These are phyloP conservation scores for Tenthredo notha DNA, from an alignment of 2,888 invertebrate genomes.

Conservation along the genomic window DNA sequence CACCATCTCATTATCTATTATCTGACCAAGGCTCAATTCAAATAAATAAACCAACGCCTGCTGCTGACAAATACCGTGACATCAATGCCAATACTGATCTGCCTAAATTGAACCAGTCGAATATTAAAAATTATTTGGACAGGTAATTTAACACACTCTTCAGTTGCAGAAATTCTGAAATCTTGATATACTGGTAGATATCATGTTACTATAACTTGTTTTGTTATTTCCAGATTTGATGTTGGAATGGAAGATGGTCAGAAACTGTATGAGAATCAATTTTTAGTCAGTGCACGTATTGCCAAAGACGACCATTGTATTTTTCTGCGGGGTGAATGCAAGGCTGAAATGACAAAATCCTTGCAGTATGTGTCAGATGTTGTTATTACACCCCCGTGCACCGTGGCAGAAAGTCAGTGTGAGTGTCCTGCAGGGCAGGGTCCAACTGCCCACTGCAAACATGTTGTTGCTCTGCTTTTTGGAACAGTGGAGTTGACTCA, in stretches of 20 bases:
- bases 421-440: conserved; percentile 58
- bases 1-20: not conserved
- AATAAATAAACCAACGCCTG: not conserved
- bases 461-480: conserved; percentile 56
- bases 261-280: not conserved
- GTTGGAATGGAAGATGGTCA: conserved; percentile 8
- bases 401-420: conserved; percentile 43
- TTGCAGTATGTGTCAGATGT: conserved; percentile 20
- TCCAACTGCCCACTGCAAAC: conserved; percentile 57
- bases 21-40: not conserved
- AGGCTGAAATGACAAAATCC: conserved; percentile 20
- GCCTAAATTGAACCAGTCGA: not conserved
- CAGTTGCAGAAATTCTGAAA: not conserved
- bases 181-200: not conserved
- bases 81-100: not conserved
- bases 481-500: conserved; percentile 40
- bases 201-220: not conserved
- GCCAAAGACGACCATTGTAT: not conserved
- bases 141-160: not conserved
- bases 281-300: conserved; percentile 16
- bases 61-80: conserved; percentile 3
- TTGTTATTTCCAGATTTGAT: not conserved
- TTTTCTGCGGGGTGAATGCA: conserved; percentile 5
- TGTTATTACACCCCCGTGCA: not conserved
- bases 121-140: not conserved